Conservation (phyloP, 2,888 invertebrate genomes). For the Arenicola marina region DNA sequence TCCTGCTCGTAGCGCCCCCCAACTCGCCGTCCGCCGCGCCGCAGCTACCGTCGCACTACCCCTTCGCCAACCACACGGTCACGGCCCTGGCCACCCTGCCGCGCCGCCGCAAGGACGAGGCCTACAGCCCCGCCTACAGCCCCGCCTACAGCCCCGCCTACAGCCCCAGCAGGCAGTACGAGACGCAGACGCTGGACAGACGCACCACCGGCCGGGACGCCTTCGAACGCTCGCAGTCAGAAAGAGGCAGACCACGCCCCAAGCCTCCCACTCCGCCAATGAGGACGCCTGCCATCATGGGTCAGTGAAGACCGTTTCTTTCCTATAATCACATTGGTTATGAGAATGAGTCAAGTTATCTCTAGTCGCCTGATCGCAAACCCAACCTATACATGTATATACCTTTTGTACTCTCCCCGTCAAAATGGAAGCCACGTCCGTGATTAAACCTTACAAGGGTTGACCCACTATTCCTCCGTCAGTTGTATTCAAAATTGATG, state of each 20-base stretch:
- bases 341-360: too few species aligned
- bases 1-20: conserved; percentile 38
- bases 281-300: conserved; percentile 90
- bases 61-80: conserved; percentile 38
- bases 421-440: too few species aligned
- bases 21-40: conserved; percentile 40
- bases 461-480: too few species aligned
- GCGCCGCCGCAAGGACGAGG: conserved; percentile 36
- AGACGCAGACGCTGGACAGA: conserved; percentile 3
- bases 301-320: conserved; percentile 54
- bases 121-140: conserved; percentile 2
- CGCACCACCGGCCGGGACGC: conserved; percentile 4
- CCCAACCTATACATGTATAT: too few species aligned
- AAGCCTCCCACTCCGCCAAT: conserved; percentile 87
- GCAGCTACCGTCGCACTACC: too few species aligned
- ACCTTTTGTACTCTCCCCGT: too few species aligned
- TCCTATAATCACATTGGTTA: too few species aligned
- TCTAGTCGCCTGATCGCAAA: too few species aligned
- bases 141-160: conserved; percentile 1
- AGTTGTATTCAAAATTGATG: too few species aligned
- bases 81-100: conserved; percentile 52
- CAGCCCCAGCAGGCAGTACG: conserved; percentile 12
- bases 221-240: conserved; percentile 13
- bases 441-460: too few species aligned
- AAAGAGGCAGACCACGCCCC: conserved; percentile 9